Base-by-base conservation (phyloP, 53 echinoderm and acorn worm species). In the Pentamera pediparva region DNA sequence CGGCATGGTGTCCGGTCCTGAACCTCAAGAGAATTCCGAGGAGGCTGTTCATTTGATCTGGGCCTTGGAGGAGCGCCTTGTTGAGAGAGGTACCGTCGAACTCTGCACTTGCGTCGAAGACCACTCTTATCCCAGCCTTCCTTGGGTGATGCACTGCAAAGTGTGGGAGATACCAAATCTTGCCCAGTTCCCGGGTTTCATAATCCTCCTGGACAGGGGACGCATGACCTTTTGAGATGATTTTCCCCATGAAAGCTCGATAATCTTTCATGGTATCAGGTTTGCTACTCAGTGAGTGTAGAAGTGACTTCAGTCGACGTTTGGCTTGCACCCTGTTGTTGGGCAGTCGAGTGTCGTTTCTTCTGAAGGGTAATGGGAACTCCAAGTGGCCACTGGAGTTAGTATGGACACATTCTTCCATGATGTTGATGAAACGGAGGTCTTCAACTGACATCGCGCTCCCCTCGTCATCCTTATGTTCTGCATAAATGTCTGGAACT, bases 11-110 rank as follows among this genome's bases (percentile, higher is more conserved):
- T 1, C 72, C 81, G 29, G 51, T 7, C 50, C 81, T 32, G 37
- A 86, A 86, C 29, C 86, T 69, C 12, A 81, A 20, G 3, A 86
- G 70, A 3, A 86, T 69, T 2, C 86, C 81, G 0, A 86, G 69
- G 0, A 82, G 72, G 21, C 50, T 43, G 36, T 82, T 87, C 53
- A 71, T 82, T 13, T 70, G 82, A 33, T 87, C 82, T 30, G 87
- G 87, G 5, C 87, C 87, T 56, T 81, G 85, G 12, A 78, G 73
- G 1, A 84, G 74, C 13, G 37, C 36, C 32, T 74, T 74, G 45
- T 85, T 79, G 3, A 85, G 65, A 4, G 85, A 85, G 17, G 37
- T 39, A 8, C 74, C 74, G 34, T 34, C 49, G n/a, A 39, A 85
- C 35, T 56, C 58, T 11, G 75, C 79, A 57, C 79, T 79, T 33